Base-by-base conservation (phyloP, 2,113 vertebrate genomes). In the Anhinga rufa region DNA sequence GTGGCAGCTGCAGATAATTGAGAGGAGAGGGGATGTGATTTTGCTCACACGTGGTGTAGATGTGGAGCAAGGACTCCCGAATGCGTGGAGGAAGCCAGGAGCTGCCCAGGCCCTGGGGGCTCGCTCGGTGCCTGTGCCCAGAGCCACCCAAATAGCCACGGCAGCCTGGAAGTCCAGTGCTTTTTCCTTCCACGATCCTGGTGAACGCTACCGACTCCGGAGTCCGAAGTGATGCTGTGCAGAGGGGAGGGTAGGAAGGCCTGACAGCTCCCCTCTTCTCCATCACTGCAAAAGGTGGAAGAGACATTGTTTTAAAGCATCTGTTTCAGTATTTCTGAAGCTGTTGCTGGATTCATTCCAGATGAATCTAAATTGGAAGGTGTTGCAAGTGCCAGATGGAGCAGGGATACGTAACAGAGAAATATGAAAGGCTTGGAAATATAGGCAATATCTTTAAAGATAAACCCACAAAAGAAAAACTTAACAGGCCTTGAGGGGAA, bases 221-320 rank as follows among this genome's bases (percentile, higher is more conserved):
- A 40, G n/a, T 4, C 24, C 4, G 8, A 28, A 31, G 28, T 2
- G 2, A 7, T 58, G 15, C 60, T 64, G 13, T 60, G 86, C 3
- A 12, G 25, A 36, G 72, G 26, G 29, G 44, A 34, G 76, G 66
- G 70, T 80, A 62, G 85, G 29, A 8, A 58, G 65, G 14, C 26
- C 86, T 95, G 86, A 64, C 69, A 87, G 89, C 74, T 96, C 83
- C 81, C 40, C 46, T 38, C 66, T 86, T 42, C 66, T 86, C 70
- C 54, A 42, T 28, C 78, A 8, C 22, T n/a, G 81, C 66, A 62
- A 95, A 87, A 95, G 95, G 94, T 95, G 89, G 79, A 62, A 60
- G 87, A 95, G 84, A 54, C 87, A 72, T 93, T 96, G 95, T 97
- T 97, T 95, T 79, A 91, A 97, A 95, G 96, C 95, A 96, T 97